Conservation (phyloP, 2,113 vertebrate species). For the Takifugu bimaculatus region DNA sequence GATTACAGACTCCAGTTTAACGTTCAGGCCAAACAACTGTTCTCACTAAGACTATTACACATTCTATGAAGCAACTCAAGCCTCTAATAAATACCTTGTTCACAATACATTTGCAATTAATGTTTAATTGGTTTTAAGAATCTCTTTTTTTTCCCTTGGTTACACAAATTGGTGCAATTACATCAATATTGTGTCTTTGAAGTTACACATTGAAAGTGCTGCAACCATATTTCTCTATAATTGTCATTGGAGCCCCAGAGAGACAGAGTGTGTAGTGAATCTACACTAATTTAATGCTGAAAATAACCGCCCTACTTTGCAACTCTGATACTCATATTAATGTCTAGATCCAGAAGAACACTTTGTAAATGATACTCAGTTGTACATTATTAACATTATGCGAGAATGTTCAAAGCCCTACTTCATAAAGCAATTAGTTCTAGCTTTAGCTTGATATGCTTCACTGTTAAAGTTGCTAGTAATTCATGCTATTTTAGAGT, state of each 20-base stretch:
- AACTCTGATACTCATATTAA: conserved; percentile 3
- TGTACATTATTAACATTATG: neutral
- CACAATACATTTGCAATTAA: neutral
- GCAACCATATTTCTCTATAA: conserved; percentile 9
- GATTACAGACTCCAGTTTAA: no score
- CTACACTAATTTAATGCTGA: conserved; percentile 6
- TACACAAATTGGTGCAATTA: neutral
- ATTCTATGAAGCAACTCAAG: no score
- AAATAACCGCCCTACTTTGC: neutral
- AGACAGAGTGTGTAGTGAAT: conserved; percentile 15
- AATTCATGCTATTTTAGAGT: no score
- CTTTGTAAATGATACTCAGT: neutral
- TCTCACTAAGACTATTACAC: no score
- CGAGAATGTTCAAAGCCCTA: no score
- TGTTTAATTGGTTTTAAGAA: neutral
- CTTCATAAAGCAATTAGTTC: no score
- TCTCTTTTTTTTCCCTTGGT: neutral
- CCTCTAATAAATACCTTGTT: conserved; percentile 1
- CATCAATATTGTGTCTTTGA: conserved; percentile 3
- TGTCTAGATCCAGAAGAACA: conserved; percentile 1
- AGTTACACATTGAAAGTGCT: conserved; percentile 7
- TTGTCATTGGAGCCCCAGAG: conserved; percentile 5
- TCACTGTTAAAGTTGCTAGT: no score
- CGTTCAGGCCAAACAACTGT: no score
- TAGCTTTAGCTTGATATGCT: no score